Percentiles rank a stretch among this genome's conserved stretches.
Conservation (phyloP, 2,113 vertebrate genomes). For the Caloenas nicobarica region DNA sequence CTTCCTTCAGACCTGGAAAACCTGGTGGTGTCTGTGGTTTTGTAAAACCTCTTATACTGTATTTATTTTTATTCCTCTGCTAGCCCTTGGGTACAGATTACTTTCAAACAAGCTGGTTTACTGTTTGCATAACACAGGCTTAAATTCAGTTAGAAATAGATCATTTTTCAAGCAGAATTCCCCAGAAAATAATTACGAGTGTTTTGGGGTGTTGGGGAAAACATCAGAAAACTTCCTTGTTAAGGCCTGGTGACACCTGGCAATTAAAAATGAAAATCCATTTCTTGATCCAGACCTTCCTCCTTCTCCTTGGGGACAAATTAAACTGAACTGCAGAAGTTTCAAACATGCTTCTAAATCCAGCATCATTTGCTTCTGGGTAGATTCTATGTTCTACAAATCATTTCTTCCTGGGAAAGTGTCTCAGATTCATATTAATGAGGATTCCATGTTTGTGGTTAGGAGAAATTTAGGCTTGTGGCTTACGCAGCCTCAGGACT, state of each 20-base stretch:
- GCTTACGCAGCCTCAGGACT: conserved; percentile 62
- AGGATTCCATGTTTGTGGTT: conserved; percentile 64
- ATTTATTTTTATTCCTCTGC: conserved; percentile 62
- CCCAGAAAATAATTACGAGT: conserved; percentile 54
- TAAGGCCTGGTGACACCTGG: conserved; percentile 45
- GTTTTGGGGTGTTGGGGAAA: conserved; percentile 14
- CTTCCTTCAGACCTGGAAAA: conserved; percentile 24
- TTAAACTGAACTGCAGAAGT: conserved; percentile 50
- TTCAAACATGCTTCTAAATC: conserved; percentile 33
- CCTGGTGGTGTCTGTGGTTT: conserved; percentile 59
- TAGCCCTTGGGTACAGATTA: conserved; percentile 60
- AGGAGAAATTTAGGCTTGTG: conserved; percentile 51
- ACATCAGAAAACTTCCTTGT: conserved; percentile 33
- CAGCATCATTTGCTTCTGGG: conserved; percentile 29
- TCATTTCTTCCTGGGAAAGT: conserved; percentile 54
- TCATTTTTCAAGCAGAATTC: conserved; percentile 54
- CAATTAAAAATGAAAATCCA: conserved; percentile 59
- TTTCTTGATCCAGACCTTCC: conserved; percentile 34
- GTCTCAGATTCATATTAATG: conserved; percentile 59
- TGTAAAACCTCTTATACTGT: conserved; percentile 42
- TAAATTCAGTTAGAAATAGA: conserved; percentile 50
- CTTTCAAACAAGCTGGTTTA: conserved; percentile 60
- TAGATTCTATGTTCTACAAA: conserved; percentile 38
- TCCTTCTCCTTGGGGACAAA: conserved; percentile 24
- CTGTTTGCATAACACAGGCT: conserved; percentile 60